Base-by-base conservation (phyloP, 2,113 vertebrate genomes). In the Protobothrops mucrosquamatus region DNA sequence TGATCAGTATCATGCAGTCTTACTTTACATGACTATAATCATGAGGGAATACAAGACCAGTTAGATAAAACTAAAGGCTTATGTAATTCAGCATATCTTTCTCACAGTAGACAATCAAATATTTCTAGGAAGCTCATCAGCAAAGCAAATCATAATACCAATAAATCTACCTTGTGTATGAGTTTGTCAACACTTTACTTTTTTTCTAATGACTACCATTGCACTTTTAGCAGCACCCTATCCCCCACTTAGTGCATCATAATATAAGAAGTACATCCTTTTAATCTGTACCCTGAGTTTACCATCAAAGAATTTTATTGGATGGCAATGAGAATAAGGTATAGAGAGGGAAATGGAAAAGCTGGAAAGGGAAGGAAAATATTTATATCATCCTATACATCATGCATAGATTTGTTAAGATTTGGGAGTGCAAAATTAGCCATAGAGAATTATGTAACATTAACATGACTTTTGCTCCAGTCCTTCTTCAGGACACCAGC, bases 361-460 rank as follows among this genome's bases (percentile, higher is more conserved):
- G 34, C 74, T 43, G 18, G 74, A 43, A 59, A 81, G 26, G 8
- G 20, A 2, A 54, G 9, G 12, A 22, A 52, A 2, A 6, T 69
- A 57, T 26, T 10, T 64, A 39, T 64, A 59, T 23, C 20, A 26
- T 69, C 87, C 91, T 43, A 48, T 59, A 57, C 10, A 51, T 26
- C 91, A 61, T 87, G 55, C 91, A 92, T 87, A 92, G 85, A 34
- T 91, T 54, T 89, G 11, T 69, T 56, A 74, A 85, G 57, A 20
- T 18, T 24, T 81, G 74, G 43, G 10, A 74, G 26, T 57, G 88
- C 46, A 46, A 90, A 43, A 85, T 1, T 26, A 34, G 18, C 22
- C 11, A 39, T 43, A 15, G 26, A 2, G 52, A 56, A 57, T 61
- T 74, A 34, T 26, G 15, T 55, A 39, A 55, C 6, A 15, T 85